These are phyloP conservation scores for Galleria mellonella DNA, from an alignment of 1,140 invertebrate species.

Conservation along the genomic window DNA sequence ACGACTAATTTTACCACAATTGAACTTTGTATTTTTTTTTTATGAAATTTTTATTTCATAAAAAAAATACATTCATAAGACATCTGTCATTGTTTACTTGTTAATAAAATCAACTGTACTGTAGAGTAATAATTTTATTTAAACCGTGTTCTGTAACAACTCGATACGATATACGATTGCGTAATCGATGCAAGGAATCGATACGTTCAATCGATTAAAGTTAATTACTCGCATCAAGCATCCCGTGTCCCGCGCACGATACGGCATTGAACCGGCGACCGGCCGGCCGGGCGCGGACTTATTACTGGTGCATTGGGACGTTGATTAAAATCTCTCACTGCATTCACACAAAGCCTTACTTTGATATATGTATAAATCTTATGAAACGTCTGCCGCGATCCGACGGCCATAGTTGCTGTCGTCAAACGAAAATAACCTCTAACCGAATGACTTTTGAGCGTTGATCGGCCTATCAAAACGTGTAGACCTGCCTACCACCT, in stretches of 20 bases:
- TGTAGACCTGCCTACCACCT: constrained; percentile 57
- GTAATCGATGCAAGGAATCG: constrained; percentile 8
- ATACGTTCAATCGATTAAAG: constrained; percentile 36
- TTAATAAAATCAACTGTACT: no score
- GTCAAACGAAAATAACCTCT: constrained; percentile 23
- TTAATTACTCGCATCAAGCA: constrained; percentile 37
- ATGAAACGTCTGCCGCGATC: constrained; percentile 43
- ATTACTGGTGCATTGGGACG: constrained; percentile 36
- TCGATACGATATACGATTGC: neutral
- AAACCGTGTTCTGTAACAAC: no score
- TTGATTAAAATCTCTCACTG: constrained; percentile 71
- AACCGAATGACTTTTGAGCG: constrained; percentile 14
- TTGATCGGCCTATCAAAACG: constrained; percentile 18
- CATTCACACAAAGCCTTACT: constrained; percentile 65
- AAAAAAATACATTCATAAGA: no score
- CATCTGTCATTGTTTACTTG: no score
- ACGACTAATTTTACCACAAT: no score
- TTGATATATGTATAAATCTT: constrained; percentile 72
- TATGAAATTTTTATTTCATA: no score
- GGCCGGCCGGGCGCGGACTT: constrained; percentile 12
- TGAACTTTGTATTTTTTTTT: no score
- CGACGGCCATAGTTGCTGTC: constrained; percentile 14
- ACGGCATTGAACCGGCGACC: constrained; percentile 33
- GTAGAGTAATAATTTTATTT: no score
- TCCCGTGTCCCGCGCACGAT: constrained; percentile 22